A percentile compares a stretch with the other conserved stretches of the same genome.
Conservation (phyloP, 2,888 invertebrate genomes). For the Tenthredo notha region DNA sequence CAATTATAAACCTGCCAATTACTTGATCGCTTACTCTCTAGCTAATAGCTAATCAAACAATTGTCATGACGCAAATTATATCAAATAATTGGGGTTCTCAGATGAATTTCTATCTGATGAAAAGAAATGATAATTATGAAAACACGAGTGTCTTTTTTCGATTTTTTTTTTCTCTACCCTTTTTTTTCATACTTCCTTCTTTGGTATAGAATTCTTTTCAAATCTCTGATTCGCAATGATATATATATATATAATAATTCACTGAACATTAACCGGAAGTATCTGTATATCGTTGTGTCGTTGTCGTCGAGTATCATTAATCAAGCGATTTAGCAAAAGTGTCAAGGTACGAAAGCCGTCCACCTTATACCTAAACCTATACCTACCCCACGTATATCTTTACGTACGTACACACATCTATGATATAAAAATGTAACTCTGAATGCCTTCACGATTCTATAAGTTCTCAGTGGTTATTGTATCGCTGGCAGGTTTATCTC, state of each 20-base stretch:
- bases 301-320: conserved; percentile 64
- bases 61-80: neutral
- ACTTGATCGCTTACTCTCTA: neutral
- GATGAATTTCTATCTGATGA: neutral
- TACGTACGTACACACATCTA: neutral
- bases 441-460: conserved; percentile 46
- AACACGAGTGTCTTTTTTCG: neutral
- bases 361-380: neutral
- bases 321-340: conserved; percentile 64
- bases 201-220: neutral
- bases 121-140: neutral
- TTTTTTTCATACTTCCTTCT: no score
- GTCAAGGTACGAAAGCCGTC: conserved; percentile 24
- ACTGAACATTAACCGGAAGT: conserved; percentile 15
- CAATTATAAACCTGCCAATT: neutral
- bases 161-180: neutral
- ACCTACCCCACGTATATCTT: neutral
- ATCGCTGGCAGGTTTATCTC: conserved; percentile 50
- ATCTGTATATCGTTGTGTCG: conserved; percentile 2
- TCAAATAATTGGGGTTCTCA: no score
- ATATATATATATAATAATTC: neutral
- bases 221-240: neutral
- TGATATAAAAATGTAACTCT: neutral
- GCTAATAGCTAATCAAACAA: neutral
- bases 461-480: conserved; percentile 48